These are phyloP conservation scores for Cantharis nigra DNA, from an alignment of 2,888 invertebrate genomes.

Conservation along the genomic window DNA sequence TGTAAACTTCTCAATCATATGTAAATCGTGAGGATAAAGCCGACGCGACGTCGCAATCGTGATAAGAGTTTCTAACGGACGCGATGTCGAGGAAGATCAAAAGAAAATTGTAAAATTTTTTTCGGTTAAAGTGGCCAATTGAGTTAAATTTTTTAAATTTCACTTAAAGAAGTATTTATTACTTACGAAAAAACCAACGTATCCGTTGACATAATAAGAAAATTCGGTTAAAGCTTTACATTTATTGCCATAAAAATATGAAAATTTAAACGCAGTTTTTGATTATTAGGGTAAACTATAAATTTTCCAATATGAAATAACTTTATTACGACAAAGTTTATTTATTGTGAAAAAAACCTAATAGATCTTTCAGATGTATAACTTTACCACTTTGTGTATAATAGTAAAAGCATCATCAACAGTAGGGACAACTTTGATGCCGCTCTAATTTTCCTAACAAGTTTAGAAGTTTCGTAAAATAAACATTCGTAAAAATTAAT, in stretches of 20 bases:
- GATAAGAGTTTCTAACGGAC: background rate
- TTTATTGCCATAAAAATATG: background rate
- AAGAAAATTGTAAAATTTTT: background rate
- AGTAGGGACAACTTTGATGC: background rate
- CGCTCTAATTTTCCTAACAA: background rate
- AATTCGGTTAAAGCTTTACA: background rate
- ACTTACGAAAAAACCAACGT: background rate
- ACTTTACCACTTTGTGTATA: background rate
- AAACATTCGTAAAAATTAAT: background rate
- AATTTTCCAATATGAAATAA: background rate
- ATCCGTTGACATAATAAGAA: background rate
- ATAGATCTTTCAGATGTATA: background rate
- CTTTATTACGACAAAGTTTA: background rate
- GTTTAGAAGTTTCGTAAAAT: background rate
- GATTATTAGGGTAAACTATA: background rate
- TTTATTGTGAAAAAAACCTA: background rate
- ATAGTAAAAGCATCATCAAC: background rate
- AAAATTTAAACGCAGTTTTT: background rate
- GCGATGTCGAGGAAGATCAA: background rate
- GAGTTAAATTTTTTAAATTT: too few relatives aligned
- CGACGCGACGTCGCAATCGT: background rate
- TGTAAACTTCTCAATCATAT: background rate
- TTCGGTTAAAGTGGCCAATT: too few relatives aligned
- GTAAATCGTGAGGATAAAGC: background rate
- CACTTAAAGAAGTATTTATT: background rate